These are phyloP conservation scores for Helleia helle DNA, from an alignment of 2,888 invertebrate genomes.

Conservation along the genomic window DNA sequence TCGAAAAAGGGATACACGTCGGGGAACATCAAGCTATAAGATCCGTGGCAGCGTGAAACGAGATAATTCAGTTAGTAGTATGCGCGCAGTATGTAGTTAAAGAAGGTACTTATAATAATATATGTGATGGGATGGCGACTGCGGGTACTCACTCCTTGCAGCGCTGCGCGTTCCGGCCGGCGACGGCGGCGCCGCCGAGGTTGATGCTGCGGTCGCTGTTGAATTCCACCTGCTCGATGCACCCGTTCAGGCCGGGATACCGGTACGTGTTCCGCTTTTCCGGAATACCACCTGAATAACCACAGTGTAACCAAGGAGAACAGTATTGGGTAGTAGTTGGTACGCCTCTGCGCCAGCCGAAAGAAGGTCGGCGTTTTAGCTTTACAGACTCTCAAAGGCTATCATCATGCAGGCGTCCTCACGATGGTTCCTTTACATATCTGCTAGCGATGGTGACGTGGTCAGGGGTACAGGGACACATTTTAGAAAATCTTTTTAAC, in stretches of 20 bases:
- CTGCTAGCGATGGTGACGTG: too few species aligned
- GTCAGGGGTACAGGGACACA: too few species aligned
- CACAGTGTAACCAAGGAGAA: too few species aligned
- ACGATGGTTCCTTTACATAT: too few species aligned
- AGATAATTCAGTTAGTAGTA: slow-evolving; percentile 7
- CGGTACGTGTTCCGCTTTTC: slow-evolving; percentile 78
- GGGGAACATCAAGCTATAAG: slow-evolving; percentile 42
- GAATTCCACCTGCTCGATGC: slow-evolving; percentile 87
- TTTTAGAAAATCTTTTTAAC: too few species aligned
- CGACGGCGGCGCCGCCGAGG: slow-evolving; percentile 81
- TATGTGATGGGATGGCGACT: not conserved
- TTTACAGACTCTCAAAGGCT: too few species aligned
- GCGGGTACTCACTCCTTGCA: slow-evolving; percentile 81
- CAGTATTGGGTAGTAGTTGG: too few species aligned
- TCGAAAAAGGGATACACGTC: slow-evolving; percentile 56
- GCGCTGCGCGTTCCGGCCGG: slow-evolving; percentile 85
- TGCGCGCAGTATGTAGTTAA: not conserved
- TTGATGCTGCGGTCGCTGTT: slow-evolving; percentile 76
- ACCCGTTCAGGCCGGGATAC: slow-evolving; percentile 86
- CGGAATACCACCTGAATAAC: slow-evolving; percentile 87
- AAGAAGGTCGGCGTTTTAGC: too few species aligned
- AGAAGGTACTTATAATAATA: not conserved
- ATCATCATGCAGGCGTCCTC: too few species aligned
- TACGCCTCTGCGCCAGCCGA: too few species aligned
- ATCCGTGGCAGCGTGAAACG: slow-evolving; percentile 49